These are phyloP conservation scores for Linnaemya vulpina DNA, from an alignment of 2,888 invertebrate species.

Conservation along the genomic window DNA sequence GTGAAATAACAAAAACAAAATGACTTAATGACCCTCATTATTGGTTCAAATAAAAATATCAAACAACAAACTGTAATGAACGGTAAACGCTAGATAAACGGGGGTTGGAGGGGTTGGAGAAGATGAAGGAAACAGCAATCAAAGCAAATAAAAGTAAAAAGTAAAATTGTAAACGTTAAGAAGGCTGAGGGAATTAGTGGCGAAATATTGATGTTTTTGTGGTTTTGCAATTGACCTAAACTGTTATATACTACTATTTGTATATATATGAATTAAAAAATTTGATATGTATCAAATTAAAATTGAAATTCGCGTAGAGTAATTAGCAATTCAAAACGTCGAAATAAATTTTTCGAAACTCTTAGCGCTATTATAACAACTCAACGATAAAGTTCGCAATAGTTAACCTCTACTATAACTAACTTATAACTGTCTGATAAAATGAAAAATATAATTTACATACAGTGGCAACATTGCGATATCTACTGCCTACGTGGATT, in stretches of 20 bases:
- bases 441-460: too few species aligned
- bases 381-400: too few species aligned
- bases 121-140: neutral
- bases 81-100: neutral
- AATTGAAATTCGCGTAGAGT: too few species aligned
- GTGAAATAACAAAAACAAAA: slow-evolving; percentile 45
- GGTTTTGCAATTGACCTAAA: slow-evolving; percentile 21
- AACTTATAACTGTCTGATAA: too few species aligned
- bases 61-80: slow-evolving; percentile 48
- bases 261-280: too few species aligned
- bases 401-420: too few species aligned
- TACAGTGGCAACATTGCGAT: too few species aligned
- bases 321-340: too few species aligned
- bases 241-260: neutral
- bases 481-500: too few species aligned
- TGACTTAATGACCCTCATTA: slow-evolving; percentile 72
- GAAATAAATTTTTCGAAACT: too few species aligned
- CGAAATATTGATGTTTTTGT: neutral
- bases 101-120: neutral
- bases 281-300: too few species aligned
- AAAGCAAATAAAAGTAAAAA: slow-evolving; percentile 27
- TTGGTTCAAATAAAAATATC: slow-evolving; percentile 57
- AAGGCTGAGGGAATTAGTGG: neutral
- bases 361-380: too few species aligned
- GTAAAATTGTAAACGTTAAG: neutral